These are phyloP conservation scores for Dendrocincla fuliginosa DNA, from an alignment of 2,797 vertebrate species.

Conservation along the genomic window DNA sequence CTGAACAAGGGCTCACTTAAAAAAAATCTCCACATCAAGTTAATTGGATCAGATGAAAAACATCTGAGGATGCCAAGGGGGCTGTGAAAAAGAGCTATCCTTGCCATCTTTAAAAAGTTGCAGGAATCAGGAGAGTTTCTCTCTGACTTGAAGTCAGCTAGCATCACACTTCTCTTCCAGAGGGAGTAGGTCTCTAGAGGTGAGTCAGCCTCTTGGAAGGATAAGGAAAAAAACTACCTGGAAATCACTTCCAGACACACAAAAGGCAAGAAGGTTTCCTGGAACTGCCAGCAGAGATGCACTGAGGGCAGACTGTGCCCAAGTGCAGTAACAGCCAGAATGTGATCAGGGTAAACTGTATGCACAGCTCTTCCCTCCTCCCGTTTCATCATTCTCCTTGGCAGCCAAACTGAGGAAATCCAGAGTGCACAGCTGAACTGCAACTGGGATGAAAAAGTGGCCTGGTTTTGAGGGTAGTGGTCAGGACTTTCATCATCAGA, in stretches of 20 bases:
- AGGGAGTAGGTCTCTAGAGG: neutral
- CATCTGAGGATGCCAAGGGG: neutral
- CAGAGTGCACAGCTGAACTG: neutral
- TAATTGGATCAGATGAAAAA: neutral
- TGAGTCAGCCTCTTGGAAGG: neutral
- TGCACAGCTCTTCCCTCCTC: neutral
- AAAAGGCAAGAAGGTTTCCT: neutral
- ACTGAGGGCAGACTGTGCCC: neutral
- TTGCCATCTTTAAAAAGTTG: neutral
- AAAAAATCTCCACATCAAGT: neutral
- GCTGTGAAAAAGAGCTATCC: neutral
- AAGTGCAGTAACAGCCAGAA: neutral
- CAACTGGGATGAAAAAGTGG: neutral
- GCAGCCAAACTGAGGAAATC: neutral
- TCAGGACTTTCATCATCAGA: neutral
- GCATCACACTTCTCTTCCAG: neutral
- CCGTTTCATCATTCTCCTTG: neutral
- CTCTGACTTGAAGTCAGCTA: neutral
- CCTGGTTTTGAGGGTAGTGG: neutral
- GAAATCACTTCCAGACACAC: neutral
- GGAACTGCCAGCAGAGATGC: neutral
- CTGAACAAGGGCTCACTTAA: neutral
- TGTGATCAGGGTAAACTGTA: neutral
- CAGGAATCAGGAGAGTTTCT: neutral
- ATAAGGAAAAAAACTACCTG: neutral